Evolutionary conservation across 2,113 vertebrate genomes (phyloP), one percentile per base, ranked within the genome.

Genomic region (cattle (Bos taurus)): DNA sequence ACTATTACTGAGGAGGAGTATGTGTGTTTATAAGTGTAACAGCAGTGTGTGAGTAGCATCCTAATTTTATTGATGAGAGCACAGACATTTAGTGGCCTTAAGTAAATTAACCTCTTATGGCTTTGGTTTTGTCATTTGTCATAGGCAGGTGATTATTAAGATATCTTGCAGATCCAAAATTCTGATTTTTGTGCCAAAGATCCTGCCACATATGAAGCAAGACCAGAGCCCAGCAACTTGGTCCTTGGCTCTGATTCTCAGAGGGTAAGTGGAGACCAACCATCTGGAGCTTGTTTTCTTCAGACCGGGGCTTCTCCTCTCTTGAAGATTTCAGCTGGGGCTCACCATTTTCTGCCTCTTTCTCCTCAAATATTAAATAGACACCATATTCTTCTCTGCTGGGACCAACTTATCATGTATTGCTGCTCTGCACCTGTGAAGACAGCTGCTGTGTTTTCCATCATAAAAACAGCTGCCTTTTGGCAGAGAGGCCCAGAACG

Each of bases 391-490:
- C 67, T 78, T 56, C 91, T 93, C 86, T 91, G 36, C 46, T 50
- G 97, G 92, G 88, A 87, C 83, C 71, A 21, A 3, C 83, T 89
- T 81, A 90, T n/a, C 67, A 33, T 15, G 36, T n/a, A 59, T 56
- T n/a, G 43, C 88, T 36, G 56, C 82, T 93, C 40, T 15, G 25
- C 91, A 93, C 91, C 95, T 97, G 91, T 87, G 93, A 67, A 84
- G 77, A 92, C 90, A 95, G 88, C 97, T 88, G 94, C 50, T 77
- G 87, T 15, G 23, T 71, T 91, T 74, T 93, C 94, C 48, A 13
- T 82, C 89, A 40, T 54, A 52, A 48, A 43, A 59, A 36, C 84
- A 93, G 85, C 93, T 93, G 90, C 46, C 59, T 95, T 88, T 96
- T 78, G 90, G 56, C 83, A 50, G 60, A 48, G 26, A 26, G 1